A percentile compares a stretch with the other conserved stretches of the same genome.
These are phyloP conservation scores for Pitta sordida DNA, from an alignment of 2,113 vertebrate genomes.

Conservation along the genomic window DNA sequence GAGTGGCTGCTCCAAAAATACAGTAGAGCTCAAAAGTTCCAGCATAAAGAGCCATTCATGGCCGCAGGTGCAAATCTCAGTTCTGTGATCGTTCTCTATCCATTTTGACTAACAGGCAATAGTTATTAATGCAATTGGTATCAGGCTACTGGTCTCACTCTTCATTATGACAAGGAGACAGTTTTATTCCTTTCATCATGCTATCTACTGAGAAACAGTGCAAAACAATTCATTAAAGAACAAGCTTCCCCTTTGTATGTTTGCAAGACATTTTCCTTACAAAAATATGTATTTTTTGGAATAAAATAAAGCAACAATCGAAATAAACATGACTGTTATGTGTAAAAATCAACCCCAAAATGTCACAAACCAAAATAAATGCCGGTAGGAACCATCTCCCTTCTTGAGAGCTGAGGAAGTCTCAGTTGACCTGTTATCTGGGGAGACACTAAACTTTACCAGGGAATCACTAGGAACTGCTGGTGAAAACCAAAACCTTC, in stretches of 20 bases:
- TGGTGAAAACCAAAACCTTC: neutral
- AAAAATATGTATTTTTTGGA: neutral
- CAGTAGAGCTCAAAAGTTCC: neutral
- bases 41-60: neutral
- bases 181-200: neutral
- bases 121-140: neutral
- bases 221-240: neutral
- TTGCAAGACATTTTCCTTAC: neutral
- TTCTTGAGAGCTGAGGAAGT: neutral
- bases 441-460: neutral
- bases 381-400: neutral
- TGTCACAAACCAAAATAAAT: neutral
- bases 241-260: neutral
- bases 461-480: neutral
- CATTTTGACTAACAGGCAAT: neutral
- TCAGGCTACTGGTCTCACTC: neutral
- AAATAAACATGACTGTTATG: neutral
- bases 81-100: neutral
- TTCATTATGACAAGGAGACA: neutral
- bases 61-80: neutral
- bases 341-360: neutral
- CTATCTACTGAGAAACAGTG: neutral
- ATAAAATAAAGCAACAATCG: neutral
- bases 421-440: neutral
- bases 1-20: neutral